These are phyloP conservation scores for Conus canariensis DNA, from an alignment of 2,888 invertebrate species.

Conservation along the genomic window DNA sequence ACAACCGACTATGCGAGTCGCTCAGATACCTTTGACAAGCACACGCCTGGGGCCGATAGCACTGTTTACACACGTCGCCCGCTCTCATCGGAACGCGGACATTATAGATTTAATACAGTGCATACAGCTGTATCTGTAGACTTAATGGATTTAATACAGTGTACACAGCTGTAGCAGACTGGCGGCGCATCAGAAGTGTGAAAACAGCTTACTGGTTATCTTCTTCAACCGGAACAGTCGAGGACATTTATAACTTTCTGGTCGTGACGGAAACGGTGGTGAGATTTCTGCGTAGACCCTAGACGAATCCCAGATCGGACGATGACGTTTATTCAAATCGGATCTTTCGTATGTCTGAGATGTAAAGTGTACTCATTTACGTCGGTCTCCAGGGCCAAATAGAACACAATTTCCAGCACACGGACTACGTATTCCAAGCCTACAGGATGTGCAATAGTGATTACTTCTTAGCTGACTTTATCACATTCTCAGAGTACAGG, in stretches of 20 bases:
- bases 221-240: not conserved
- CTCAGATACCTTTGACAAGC: no score
- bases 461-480: no score
- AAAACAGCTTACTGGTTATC: no score
- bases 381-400: not conserved
- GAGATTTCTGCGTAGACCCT: no score
- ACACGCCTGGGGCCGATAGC: not conserved
- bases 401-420: not conserved
- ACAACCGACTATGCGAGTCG: not conserved
- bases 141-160: not conserved
- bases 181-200: not conserved
- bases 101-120: not conserved
- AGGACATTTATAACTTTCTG: no score
- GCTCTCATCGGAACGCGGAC: no score
- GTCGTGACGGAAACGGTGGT: no score
- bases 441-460: no score
- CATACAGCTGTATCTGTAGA: not conserved
- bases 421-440: not conserved
- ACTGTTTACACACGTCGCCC: not conserved
- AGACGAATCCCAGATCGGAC: not conserved
- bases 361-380: not conserved
- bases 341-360: not conserved
- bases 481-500: no score
- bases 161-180: not conserved
- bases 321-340: not conserved